Percentiles rank a stretch among this genome's conserved stretches.
These are phyloP conservation scores for Nyctibius bracteatus DNA, from an alignment of 2,113 vertebrate genomes.

Conservation along the genomic window DNA sequence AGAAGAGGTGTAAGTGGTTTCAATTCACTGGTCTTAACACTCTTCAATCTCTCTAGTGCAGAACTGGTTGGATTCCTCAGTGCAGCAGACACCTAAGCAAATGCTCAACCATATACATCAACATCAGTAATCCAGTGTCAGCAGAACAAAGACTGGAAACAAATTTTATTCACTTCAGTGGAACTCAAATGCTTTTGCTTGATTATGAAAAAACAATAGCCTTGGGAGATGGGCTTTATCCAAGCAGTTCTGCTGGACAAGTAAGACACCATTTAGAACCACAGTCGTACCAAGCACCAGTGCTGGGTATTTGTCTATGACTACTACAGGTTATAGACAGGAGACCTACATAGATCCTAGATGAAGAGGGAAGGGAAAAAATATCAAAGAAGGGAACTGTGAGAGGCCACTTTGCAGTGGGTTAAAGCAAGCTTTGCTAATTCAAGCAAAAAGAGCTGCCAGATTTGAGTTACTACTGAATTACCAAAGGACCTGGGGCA, in stretches of 20 bases:
- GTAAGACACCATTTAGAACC: not conserved
- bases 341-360: not conserved
- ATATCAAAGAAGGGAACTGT: not conserved
- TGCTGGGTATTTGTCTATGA: not conserved
- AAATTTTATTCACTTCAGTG: not conserved
- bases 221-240: not conserved
- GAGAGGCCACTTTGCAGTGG: not conserved
- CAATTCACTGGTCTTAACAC: not conserved
- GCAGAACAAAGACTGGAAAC: not conserved
- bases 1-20: not conserved
- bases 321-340: not conserved
- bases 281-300: not conserved
- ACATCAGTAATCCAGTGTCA: not conserved
- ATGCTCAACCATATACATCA: not conserved
- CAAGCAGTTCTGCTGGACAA: not conserved
- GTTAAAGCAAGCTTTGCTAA: not conserved
- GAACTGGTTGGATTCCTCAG: not conserved
- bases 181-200: not conserved
- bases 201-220: not conserved
- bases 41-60: not conserved
- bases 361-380: not conserved
- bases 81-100: not conserved
- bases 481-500: not conserved
- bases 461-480: not conserved
- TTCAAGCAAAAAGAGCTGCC: not conserved